Conservation (phyloP, 2,888 invertebrate genomes). For the Dromius quadrimaculatus region DNA sequence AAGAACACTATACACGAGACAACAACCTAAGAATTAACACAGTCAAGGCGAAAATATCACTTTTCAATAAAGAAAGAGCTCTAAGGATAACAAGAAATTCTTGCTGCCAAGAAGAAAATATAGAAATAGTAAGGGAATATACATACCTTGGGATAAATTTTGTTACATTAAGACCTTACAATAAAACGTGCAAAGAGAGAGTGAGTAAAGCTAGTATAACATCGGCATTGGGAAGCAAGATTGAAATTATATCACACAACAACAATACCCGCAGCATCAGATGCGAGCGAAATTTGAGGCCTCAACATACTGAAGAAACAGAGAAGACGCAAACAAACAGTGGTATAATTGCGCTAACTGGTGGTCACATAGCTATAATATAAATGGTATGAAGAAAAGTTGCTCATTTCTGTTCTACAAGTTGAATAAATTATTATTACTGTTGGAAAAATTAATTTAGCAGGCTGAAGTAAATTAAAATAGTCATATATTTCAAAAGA, state of each 20-base stretch:
- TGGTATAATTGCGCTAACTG: no score
- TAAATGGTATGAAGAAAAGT: no score
- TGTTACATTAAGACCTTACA: neutral
- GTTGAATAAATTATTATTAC: no score
- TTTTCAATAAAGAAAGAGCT: slow-evolving; percentile 5
- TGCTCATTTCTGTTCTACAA: no score
- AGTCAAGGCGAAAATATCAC: slow-evolving; percentile 6
- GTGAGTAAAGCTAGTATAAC: slow-evolving; percentile 7
- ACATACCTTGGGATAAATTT: slow-evolving; percentile 4
- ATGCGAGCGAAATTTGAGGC: neutral
- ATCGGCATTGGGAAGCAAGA: slow-evolving; percentile 11
- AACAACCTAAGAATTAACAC: slow-evolving; percentile 11
- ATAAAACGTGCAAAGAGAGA: neutral
- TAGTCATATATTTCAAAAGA: no score
- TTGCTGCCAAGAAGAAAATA: slow-evolving; percentile 2
- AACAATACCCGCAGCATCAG: neutral
- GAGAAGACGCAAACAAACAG: neutral
- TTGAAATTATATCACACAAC: slow-evolving; percentile 7
- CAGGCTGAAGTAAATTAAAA: no score
- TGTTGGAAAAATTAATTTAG: no score
- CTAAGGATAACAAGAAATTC: neutral
- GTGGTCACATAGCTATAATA: no score
- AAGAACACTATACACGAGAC: slow-evolving; percentile 4
- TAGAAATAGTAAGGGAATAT: neutral
- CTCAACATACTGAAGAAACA: slow-evolving; percentile 2